Percentiles rank a stretch among this genome's conserved stretches.
Evolutionary conservation across 2,888 invertebrate genomes (phyloP).

Genomic region (Aphrophora alni): DNA sequence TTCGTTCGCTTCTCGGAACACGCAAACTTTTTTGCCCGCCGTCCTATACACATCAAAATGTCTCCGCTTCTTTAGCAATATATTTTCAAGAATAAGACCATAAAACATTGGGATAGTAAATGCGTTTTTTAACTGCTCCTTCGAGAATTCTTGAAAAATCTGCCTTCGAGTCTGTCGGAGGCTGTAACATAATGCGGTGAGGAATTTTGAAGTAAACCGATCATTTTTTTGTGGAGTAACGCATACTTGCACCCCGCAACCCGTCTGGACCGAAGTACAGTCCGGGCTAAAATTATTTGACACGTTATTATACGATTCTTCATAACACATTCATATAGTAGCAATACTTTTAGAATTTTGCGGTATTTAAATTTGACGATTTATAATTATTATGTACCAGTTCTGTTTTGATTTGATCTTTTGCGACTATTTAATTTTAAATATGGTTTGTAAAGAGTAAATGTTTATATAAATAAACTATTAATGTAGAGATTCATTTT

Average conservation of each 20-base stretch:
- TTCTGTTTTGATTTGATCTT: too few relatives aligned
- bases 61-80: slow-evolving; percentile 33
- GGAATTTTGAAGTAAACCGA: slow-evolving; percentile 35
- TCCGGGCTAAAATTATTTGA: background rate
- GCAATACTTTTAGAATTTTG: too few relatives aligned
- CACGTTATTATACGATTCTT: background rate
- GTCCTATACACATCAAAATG: slow-evolving; percentile 20
- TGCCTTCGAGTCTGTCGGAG: background rate
- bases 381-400: too few relatives aligned
- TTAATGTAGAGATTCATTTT: too few relatives aligned
- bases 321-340: background rate
- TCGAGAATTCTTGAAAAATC: slow-evolving; percentile 38
- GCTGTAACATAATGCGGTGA: slow-evolving; percentile 25
- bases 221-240: slow-evolving; percentile 25
- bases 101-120: slow-evolving; percentile 42
- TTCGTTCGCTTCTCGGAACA: slow-evolving; percentile 29
- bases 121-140: slow-evolving; percentile 38
- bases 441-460: too few relatives aligned
- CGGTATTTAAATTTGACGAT: too few relatives aligned
- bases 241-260: slow-evolving; percentile 29
- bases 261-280: slow-evolving; percentile 11
- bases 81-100: slow-evolving; percentile 41
- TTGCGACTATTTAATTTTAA: too few relatives aligned
- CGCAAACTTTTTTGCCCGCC: slow-evolving; percentile 33
- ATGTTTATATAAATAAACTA: too few relatives aligned